A percentile compares a stretch with the other conserved stretches of the same genome.
These are phyloP conservation scores for Sarcophaga bullata DNA, from an alignment of 1,140 invertebrate species.

Conservation along the genomic window DNA sequence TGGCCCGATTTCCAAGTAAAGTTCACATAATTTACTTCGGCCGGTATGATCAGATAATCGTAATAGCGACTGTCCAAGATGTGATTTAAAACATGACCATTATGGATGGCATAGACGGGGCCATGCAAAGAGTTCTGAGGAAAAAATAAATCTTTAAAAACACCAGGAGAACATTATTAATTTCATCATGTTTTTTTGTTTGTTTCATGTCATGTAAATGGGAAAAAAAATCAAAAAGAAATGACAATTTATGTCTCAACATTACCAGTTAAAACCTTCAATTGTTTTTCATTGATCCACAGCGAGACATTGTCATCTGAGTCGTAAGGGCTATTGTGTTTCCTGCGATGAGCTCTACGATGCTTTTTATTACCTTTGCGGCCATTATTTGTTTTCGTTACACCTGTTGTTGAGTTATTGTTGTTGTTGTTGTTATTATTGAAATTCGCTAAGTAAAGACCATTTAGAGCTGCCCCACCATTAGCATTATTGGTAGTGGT, in stretches of 20 bases:
- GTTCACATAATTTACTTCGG: slow-evolving; percentile 89
- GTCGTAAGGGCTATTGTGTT: slow-evolving; percentile 50
- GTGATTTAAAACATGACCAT: slow-evolving; percentile 85
- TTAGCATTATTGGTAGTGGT: too few relatives aligned
- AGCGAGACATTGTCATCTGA: slow-evolving; percentile 70
- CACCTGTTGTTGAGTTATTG: background rate
- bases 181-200: too few relatives aligned
- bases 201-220: too few relatives aligned
- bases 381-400: background rate
- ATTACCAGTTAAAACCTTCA: slow-evolving; percentile 87
- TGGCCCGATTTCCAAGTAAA: slow-evolving; percentile 90
- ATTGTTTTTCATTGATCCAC: slow-evolving; percentile 89
- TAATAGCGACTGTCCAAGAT: slow-evolving; percentile 90
- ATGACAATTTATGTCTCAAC: slow-evolving; percentile 13
- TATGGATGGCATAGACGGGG: slow-evolving; percentile 88
- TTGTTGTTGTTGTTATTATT: background rate
- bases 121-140: slow-evolving; percentile 67
- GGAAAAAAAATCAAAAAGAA: too few relatives aligned
- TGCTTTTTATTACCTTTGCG: slow-evolving; percentile 42
- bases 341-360: slow-evolving; percentile 47
- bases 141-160: slow-evolving; percentile 56
- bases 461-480: background rate
- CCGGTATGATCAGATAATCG: slow-evolving; percentile 86
- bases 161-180: background rate
- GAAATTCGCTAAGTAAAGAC: background rate